phyloP scores from a whole-genome alignment of 2,797 vertebrate genomes.

The Pitangus sulphuratus region DNA sequence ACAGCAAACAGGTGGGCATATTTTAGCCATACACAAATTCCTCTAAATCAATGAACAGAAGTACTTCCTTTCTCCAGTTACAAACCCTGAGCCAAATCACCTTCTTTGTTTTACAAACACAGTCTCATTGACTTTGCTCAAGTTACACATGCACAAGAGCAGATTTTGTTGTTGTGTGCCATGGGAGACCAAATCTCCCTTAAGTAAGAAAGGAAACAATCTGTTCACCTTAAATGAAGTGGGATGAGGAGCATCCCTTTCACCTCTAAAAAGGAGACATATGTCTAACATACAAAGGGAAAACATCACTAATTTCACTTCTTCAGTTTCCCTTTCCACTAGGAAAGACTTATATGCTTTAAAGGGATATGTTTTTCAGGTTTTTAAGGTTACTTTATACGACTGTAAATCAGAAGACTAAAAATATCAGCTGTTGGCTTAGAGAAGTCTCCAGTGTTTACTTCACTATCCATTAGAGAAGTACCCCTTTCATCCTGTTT shows the following conservation, averaged over 20 bases:
- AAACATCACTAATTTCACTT: not conserved
- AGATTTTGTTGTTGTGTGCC: not conserved
- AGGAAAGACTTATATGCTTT: not conserved
- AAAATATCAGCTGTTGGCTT: not conserved
- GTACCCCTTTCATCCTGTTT: not conserved
- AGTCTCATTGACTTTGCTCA: not conserved
- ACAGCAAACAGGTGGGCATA: not conserved
- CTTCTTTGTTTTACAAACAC: not conserved
- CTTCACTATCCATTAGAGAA: not conserved
- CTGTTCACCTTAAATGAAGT: not conserved
- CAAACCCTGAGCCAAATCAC: not conserved
- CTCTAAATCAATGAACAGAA: not conserved
- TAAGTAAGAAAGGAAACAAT: not conserved
- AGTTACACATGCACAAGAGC: not conserved
- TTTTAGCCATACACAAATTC: not conserved
- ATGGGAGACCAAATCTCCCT: not conserved
- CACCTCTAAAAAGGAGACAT: not conserved
- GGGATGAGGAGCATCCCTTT: not conserved
- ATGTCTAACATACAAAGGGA: not conserved
- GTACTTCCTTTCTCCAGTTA: constrained; percentile 9
- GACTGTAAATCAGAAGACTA: not conserved
- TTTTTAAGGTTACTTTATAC: not conserved
- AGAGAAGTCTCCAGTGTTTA: not conserved
- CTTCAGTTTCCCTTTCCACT: not conserved
- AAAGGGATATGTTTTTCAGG: not conserved